These are phyloP conservation scores for Cephalopachus bancanus DNA, from an alignment of 2,797 vertebrate genomes.

Conservation along the genomic window DNA sequence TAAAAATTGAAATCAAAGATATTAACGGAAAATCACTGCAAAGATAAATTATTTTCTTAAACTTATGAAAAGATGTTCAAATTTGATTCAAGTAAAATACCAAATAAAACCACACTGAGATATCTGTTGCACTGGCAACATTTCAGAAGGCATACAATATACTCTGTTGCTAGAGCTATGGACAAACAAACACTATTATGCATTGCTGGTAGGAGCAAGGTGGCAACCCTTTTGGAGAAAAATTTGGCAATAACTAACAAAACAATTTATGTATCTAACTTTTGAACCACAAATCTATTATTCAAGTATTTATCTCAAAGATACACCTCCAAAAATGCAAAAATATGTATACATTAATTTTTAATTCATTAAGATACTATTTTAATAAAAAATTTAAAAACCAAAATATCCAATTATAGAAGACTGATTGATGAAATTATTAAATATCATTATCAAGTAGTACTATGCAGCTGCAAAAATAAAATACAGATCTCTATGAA, in stretches of 20 bases:
- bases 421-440: background rate
- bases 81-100: background rate
- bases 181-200: no score
- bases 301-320: background rate
- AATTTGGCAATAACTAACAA: background rate
- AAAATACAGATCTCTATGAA: background rate
- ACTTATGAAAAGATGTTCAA: background rate
- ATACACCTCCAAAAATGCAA: background rate
- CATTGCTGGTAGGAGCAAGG: no score
- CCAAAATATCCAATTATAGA: background rate
- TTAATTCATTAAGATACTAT: background rate
- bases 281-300: background rate
- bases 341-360: background rate
- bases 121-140: background rate
- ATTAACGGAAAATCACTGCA: background rate
- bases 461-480: background rate
- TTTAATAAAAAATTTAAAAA: background rate
- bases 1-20: background rate
- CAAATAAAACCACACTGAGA: no score
- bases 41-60: background rate
- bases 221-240: no score
- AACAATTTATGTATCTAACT: background rate
- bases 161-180: background rate
- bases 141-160: background rate
- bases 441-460: background rate